Evolutionary conservation across 2,113 vertebrate genomes (phyloP), one percentile per base, ranked within the genome.

Genomic region (Indicator maculatus): DNA sequence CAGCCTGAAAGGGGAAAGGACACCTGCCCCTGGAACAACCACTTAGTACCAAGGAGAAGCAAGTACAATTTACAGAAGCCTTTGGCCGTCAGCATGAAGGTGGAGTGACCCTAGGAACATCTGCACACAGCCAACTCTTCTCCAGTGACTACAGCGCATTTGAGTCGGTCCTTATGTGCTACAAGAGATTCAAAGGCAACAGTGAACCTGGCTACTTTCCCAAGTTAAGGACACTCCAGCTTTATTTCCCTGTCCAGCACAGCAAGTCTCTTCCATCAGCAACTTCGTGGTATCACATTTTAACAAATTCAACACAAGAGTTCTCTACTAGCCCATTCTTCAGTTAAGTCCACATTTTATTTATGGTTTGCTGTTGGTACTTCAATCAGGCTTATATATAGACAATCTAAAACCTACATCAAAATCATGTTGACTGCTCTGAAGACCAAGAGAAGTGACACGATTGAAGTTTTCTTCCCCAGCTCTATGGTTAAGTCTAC

Each of bases 261-360:
- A 74, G 77, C 0, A 0, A 76, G 23, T 69, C 47, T 93, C 82
- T 31, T 93, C 61, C 70, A 52, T 4, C 33, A 24, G 4, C 41
- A 52, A 23, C 55, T 70, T 30, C 0, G 4, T 69, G 20, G 6
- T 4, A 26, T 6, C 8, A 33, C 9, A 73, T 45, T 90, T 86
- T 27, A 96, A 94, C 33, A 81, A 88, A 93, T 79, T 78, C 83
- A 65, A 95, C 95, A 97, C 93, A 96, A 90, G 92, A 95, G 83
- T 90, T 83, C 93, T 96, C 92, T 63, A 91, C 83, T 79, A 88
- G 76, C 94, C 88, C 90, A 0, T 94, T 96, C 95, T 93, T 95
- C 93, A 88, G 65, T 94, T 93, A 89, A 95, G 90, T 95, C 91
- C 95, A 95, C 93, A 95, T 93, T 97, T 97, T 96, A 95, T 97